Conservation (phyloP, 2,113 vertebrate genomes). For the Notarius lentiginosus region DNA sequence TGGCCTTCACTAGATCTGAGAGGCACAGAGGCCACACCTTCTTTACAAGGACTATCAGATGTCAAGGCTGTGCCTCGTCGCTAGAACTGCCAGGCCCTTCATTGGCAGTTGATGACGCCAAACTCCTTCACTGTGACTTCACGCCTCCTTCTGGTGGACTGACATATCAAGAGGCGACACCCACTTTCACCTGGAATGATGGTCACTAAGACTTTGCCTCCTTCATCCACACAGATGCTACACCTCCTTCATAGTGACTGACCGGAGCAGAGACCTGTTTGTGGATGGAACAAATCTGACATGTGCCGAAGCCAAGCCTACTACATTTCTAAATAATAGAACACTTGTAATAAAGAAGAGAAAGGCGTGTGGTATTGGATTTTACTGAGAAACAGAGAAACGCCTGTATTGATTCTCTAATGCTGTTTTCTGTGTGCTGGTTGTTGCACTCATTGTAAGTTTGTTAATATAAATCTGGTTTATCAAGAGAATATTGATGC, state of each 20-base stretch:
- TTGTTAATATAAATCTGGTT: conserved; percentile 7
- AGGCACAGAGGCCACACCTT: neutral
- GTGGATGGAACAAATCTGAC: neutral
- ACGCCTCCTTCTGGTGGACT: neutral
- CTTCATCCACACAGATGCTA: neutral
- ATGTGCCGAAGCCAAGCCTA: neutral
- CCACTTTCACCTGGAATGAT: neutral
- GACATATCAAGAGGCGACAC: neutral
- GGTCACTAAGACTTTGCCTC: neutral
- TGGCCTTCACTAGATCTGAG: neutral
- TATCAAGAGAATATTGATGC: neutral
- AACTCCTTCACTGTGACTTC: neutral
- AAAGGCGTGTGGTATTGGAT: neutral
- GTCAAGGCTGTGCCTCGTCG: no score
- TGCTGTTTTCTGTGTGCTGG: neutral
- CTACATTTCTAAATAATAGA: conserved; percentile 15
- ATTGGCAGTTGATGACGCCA: neutral
- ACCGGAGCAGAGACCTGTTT: neutral
- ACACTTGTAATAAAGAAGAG: neutral
- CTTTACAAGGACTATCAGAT: neutral
- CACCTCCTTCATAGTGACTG: neutral
- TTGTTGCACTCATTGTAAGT: neutral
- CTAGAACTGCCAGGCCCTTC: no score
- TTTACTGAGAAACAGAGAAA: neutral
- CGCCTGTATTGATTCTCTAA: neutral